Evolutionary conservation across 1,140 invertebrate species (phyloP), one percentile per base, ranked within the genome.

Genomic region (Steinernema khuongi): DNA sequence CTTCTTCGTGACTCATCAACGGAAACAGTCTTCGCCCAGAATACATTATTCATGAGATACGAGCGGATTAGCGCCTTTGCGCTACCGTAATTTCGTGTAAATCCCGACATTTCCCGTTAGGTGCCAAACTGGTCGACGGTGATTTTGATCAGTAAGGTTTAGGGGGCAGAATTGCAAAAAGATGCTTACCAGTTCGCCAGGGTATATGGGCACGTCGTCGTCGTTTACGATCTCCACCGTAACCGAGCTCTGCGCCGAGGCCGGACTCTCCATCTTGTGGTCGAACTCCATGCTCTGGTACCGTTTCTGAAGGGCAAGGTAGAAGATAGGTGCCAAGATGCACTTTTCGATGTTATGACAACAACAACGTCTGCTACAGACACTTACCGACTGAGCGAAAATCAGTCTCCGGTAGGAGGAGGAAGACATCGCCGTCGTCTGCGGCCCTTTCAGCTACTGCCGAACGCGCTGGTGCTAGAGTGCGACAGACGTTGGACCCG

Each of bases 201-300:
- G 50, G 50, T 26, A 60, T 4, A 60, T 60, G 7, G 50, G 19
- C 50, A 60, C 50, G 50, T 60, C 50, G 19, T 60, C 50, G 19
- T 60, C 50, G 50, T 60, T 60, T 4, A 60, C 50, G 19, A 60
- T 60, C 26, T 60, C 50, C 26, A 60, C 50, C 50, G 50, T 60
- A 26, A 60, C 19, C 50, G 50, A 17, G 19, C 26, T 60, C 14
- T 7, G 7, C 19, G 7, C 7, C 7, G 50, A 7, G 26, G 50
- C 11, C 7, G 22, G 50, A 60, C 50, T n/a, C 14, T 60, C 50
- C 2, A 4, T 11, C 50, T 60, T 14, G 2, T 60, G 50, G 11
- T 60, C 50, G 50, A 60, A 60, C 22, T 60, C 50, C 50, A 60
- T 60, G 50, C 50, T 60, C 50, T 60, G 50, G 50, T 60, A 60